Percentiles rank a stretch among this genome's conserved stretches.
phyloP scores from a whole-genome alignment of 2,113 vertebrate genomes.

The Stigmatopora nigra region DNA sequence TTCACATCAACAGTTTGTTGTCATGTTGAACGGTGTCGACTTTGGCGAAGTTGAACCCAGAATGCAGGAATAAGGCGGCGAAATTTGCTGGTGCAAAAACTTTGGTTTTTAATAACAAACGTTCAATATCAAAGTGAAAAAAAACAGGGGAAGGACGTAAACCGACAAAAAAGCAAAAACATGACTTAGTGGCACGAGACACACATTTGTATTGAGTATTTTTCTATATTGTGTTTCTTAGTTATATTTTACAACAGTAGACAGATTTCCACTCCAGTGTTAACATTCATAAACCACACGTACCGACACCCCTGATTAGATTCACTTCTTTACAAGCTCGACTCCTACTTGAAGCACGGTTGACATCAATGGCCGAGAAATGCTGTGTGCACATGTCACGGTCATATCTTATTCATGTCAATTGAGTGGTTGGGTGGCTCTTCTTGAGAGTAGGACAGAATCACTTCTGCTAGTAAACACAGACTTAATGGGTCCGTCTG shows the following conservation, averaged over 20 bases:
- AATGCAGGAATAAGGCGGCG: no score
- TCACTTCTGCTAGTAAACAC: conserved; percentile 58
- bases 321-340: conserved; percentile 8
- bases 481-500: conserved; percentile 52
- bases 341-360: conserved; percentile 21
- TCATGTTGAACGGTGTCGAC: no score
- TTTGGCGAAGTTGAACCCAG: no score
- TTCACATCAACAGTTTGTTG: no score
- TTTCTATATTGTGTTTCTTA: conserved; percentile 8
- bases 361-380: conserved; percentile 7
- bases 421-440: conserved; percentile 37
- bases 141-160: no score
- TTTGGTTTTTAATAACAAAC: no score
- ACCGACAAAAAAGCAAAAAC: no score
- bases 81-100: no score
- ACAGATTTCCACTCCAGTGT: conserved; percentile 9
- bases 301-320: conserved; percentile 3
- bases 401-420: conserved; percentile 59
- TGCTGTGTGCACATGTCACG: conserved; percentile 43
- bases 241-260: conserved; percentile 10
- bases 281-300: conserved; percentile 12
- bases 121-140: no score
- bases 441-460: conserved; percentile 47
- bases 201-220: background rate
- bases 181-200: no score